Evolutionary conservation across 2,113 vertebrate species (phyloP).

Genomic region (Hydrochoerus hydrochaeris): DNA sequence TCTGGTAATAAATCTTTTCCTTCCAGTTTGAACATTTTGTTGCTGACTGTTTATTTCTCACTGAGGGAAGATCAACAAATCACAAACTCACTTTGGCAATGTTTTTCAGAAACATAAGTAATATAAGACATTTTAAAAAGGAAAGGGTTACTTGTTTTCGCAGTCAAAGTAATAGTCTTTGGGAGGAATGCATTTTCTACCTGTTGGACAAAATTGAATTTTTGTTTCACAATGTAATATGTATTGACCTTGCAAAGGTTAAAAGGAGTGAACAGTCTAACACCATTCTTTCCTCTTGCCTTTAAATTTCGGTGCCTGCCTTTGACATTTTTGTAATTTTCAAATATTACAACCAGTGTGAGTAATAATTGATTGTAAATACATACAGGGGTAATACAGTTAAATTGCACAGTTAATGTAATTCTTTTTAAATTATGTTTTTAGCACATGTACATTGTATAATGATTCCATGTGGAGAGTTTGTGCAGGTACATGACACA

Average conservation of each 20-base stretch:
- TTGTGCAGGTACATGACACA: background rate
- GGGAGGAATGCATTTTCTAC: background rate
- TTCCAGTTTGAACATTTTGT: background rate
- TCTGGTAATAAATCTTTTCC: background rate
- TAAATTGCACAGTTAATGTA: background rate
- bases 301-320: background rate
- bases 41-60: background rate
- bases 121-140: background rate
- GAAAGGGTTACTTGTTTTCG: background rate
- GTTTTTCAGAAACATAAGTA: background rate
- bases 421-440: background rate
- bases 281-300: background rate
- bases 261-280: background rate
- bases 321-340: conserved; percentile 13
- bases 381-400: background rate
- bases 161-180: background rate
- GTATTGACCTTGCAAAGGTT: background rate
- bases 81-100: background rate
- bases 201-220: background rate
- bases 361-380: background rate
- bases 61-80: conserved; percentile 19
- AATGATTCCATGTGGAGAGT: background rate
- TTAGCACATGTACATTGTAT: background rate
- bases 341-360: background rate
- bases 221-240: background rate